Evolutionary conservation across 2,888 invertebrate species (phyloP).

Genomic region (Cinara cedri): DNA sequence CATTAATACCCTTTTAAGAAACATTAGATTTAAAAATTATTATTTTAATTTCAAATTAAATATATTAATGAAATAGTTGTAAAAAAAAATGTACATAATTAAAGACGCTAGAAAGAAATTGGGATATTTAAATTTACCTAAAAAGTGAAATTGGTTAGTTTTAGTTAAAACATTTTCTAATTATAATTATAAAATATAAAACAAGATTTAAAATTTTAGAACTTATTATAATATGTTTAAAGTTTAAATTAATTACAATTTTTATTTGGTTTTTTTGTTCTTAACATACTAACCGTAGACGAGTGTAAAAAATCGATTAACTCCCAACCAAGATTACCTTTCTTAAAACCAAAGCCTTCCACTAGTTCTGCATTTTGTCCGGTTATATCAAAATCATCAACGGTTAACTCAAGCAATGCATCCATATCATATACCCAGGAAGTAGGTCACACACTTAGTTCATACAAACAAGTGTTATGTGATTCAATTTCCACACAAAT

Average conservation of each 20-base stretch:
- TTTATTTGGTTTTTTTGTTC: conserved; percentile 34
- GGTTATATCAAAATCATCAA: conserved; percentile 21
- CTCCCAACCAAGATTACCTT: conserved; percentile 56
- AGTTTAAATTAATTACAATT: conserved; percentile 27
- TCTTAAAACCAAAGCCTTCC: conserved; percentile 56
- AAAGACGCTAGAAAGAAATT: too few species aligned
- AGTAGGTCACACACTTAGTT: conserved; percentile 26
- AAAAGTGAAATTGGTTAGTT: not conserved
- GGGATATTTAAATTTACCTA: too few species aligned
- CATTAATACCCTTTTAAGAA: too few species aligned
- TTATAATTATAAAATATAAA: not conserved
- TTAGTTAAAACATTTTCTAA: not conserved
- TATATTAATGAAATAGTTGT: not conserved
- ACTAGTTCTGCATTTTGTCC: conserved; percentile 57
- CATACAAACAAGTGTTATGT: conserved; percentile 41
- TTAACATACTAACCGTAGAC: conserved; percentile 53
- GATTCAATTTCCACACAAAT: conserved; percentile 43
- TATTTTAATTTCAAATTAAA: not conserved
- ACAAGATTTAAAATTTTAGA: not conserved
- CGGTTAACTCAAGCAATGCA: conserved; percentile 55
- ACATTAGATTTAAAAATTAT: not conserved
- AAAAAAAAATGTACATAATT: too few species aligned
- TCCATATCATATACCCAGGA: conserved; percentile 61
- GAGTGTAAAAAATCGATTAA: conserved; percentile 41
- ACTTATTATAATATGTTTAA: not conserved